Conservation (phyloP, 35 echinoderm and acorn worm species). For the Anneissia japonica region DNA sequence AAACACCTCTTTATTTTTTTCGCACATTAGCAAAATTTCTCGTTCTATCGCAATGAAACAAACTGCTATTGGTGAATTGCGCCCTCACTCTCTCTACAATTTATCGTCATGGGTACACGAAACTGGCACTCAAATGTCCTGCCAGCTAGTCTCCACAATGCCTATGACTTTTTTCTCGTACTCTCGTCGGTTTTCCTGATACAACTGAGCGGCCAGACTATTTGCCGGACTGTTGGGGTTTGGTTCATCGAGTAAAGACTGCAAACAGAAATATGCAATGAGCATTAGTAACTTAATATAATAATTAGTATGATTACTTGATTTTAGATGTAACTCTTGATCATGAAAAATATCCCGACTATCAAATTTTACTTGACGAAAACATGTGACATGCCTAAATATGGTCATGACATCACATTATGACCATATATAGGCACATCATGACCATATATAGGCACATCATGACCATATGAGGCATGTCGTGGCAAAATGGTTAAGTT, state of each 20-base stretch:
- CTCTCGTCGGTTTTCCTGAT: conserved; percentile 95
- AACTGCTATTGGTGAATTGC: background rate
- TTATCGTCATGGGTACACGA: background rate
- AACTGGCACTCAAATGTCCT: conserved; percentile 5
- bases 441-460: no score
- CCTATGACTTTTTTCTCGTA: conserved; percentile 95
- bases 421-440: no score
- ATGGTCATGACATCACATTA: no score
- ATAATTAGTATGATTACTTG: background rate
- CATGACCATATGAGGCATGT: no score
- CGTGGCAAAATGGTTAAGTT: no score
- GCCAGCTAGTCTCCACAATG: conserved; percentile 91
- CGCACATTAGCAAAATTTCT: background rate
- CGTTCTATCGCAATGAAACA: background rate
- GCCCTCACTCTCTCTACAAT: background rate
- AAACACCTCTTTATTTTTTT: background rate
- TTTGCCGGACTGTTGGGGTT: conserved; percentile 99
- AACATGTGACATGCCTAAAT: no score
- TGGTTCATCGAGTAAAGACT: conserved; percentile 95
- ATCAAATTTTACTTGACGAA: no score
- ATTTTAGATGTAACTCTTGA: no score
- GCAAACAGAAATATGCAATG: conserved; percentile 21
- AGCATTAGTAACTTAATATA: background rate
- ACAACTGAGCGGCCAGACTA: conserved; percentile 88
- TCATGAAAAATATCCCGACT: no score